These are phyloP conservation scores for Malthinus seriepunctatus DNA, from an alignment of 2,888 invertebrate genomes.

Conservation along the genomic window DNA sequence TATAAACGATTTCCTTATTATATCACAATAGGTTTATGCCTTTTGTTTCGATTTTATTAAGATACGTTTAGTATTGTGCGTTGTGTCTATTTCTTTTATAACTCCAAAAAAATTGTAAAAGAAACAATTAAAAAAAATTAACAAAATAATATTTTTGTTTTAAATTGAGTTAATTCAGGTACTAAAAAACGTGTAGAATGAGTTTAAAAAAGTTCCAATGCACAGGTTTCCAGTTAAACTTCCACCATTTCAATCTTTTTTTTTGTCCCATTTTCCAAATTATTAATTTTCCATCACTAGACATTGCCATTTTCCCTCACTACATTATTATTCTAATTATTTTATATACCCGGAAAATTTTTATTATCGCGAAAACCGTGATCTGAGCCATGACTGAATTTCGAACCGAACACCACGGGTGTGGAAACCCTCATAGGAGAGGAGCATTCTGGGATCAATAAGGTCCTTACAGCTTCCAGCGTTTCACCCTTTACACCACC, in stretches of 20 bases:
- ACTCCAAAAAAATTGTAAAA: slow-evolving; percentile 9
- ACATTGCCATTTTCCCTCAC: slow-evolving; percentile 34
- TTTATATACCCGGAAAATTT: slow-evolving; percentile 16
- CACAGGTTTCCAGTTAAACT: slow-evolving; percentile 45
- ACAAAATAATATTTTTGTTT: slow-evolving; percentile 21
- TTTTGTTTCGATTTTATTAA: slow-evolving; percentile 24
- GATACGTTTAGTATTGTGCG: slow-evolving; percentile 42
- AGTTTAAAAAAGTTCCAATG: slow-evolving; percentile 45
- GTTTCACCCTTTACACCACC: slow-evolving; percentile 26
- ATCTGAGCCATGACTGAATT: slow-evolving; percentile 37
- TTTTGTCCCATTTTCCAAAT: slow-evolving; percentile 45
- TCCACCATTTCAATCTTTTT: slow-evolving; percentile 51
- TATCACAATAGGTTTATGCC: slow-evolving; percentile 31
- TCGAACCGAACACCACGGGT: slow-evolving; percentile 42
- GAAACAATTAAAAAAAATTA: slow-evolving; percentile 19
- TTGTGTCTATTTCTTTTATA: slow-evolving; percentile 23
- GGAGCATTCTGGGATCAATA: slow-evolving; percentile 50
- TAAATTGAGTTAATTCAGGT: slow-evolving; percentile 40
- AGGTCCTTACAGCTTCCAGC: slow-evolving; percentile 51
- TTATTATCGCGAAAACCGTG: slow-evolving; percentile 32
- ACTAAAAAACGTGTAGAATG: slow-evolving; percentile 39
- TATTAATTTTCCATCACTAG: slow-evolving; percentile 43
- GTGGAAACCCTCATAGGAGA: slow-evolving; percentile 43
- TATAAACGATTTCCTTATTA: slow-evolving; percentile 19
- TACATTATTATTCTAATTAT: slow-evolving; percentile 22